A percentile compares a stretch with the other conserved stretches of the same genome.
Conservation (phyloP, 2,113 vertebrate genomes). For the Pandion haliaetus region DNA sequence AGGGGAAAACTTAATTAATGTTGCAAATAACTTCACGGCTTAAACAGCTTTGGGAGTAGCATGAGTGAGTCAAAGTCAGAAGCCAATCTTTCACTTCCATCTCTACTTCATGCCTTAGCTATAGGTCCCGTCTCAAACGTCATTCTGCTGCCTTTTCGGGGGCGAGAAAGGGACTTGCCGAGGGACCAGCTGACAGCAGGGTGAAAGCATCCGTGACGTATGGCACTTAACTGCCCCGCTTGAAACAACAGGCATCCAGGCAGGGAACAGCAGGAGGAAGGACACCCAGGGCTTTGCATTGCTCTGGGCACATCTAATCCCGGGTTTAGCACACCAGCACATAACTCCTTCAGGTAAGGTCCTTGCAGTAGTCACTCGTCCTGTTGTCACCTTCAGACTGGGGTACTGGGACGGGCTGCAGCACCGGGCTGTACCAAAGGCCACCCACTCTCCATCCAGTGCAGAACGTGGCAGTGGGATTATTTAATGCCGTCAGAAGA, state of each 20-base stretch:
- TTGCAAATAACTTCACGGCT: neutral
- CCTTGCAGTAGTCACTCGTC: accelerated
- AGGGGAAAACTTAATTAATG: neutral
- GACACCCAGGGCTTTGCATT: neutral
- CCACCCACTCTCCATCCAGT: neutral
- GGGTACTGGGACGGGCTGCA: neutral
- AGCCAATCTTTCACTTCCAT: neutral
- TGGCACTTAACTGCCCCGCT: accelerated
- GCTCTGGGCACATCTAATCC: accelerated
- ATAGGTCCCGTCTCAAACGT: neutral
- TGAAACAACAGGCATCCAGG: accelerated
- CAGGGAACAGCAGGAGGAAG: neutral
- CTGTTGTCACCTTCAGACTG: neutral
- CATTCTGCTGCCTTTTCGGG: neutral
- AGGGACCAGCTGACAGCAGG: neutral
- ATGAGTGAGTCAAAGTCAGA: neutral
- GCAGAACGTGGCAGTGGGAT: neutral
- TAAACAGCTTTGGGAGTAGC: neutral
- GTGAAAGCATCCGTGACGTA: neutral
- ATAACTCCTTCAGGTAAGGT: accelerated
- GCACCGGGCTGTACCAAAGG: neutral
- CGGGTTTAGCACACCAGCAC: neutral
- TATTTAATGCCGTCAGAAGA: accelerated
- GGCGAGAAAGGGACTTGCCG: neutral
- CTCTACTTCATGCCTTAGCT: neutral